Evolutionary conservation across 2,888 invertebrate species (phyloP).

Genomic region (Brachyptera risi): DNA sequence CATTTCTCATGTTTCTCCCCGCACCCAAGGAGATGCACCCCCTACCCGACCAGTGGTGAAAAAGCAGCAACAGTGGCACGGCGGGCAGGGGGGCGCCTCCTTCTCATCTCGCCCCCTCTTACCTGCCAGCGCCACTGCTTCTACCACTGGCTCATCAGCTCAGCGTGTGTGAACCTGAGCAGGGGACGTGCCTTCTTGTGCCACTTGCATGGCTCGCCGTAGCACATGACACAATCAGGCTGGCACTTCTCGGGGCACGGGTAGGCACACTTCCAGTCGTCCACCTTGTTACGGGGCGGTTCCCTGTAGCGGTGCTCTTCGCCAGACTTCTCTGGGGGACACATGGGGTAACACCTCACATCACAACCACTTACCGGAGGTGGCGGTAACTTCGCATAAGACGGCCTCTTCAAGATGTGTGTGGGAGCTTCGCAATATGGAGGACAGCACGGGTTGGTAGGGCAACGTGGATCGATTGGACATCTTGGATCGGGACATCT

Average conservation of each 20-base stretch:
- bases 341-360: too few relatives aligned
- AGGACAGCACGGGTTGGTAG: too few relatives aligned
- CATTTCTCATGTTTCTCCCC: too few relatives aligned
- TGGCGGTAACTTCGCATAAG: background rate
- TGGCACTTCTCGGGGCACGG: background rate
- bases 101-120: background rate
- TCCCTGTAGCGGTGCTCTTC: too few relatives aligned
- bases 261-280: background rate
- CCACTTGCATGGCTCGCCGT: background rate
- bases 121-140: background rate
- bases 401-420: background rate
- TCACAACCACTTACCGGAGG: slow-evolving; percentile 7
- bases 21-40: too few relatives aligned
- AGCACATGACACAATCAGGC: background rate
- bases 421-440: background rate
- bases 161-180: background rate
- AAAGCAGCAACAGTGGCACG: background rate
- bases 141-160: background rate
- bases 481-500: too few relatives aligned
- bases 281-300: background rate
- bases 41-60: background rate
- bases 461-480: too few relatives aligned
- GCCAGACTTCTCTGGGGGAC: too few relatives aligned
- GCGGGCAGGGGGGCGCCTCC: background rate
- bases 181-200: background rate